Percentiles rank a stretch among this genome's conserved stretches.
These are phyloP conservation scores for Peromyscus eremicus DNA, from an alignment of 2,797 vertebrate species.

Conservation along the genomic window DNA sequence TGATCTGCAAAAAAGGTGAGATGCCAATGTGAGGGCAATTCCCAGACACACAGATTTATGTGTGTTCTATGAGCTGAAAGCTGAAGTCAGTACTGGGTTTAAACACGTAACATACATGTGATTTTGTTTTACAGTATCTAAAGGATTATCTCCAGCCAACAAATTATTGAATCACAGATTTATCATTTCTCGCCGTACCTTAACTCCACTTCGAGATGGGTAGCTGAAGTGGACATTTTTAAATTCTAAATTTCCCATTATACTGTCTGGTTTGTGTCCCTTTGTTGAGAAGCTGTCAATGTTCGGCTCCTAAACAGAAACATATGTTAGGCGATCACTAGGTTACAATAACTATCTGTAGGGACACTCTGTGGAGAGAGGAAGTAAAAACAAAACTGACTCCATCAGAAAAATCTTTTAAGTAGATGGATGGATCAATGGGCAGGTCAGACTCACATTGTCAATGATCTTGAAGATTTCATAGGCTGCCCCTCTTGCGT, in stretches of 20 bases:
- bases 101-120: not conserved
- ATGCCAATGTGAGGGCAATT: not conserved
- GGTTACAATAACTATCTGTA: not conserved
- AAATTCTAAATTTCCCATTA: slow-evolving; percentile 94
- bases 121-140: not conserved
- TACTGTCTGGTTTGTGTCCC: slow-evolving; percentile 91
- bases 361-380: slow-evolving; percentile 39
- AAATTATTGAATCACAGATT: not conserved
- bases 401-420: not conserved
- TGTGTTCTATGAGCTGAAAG: not conserved
- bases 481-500: slow-evolving; percentile 95
- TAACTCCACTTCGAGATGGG: slow-evolving; percentile 91
- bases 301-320: slow-evolving; percentile 88
- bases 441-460: slow-evolving; percentile 89
- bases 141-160: not conserved
- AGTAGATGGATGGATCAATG: not conserved
- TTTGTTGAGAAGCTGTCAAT: slow-evolving; percentile 92
- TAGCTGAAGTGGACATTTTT: slow-evolving; percentile 93
- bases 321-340: slow-evolving; percentile 51
- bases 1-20: slow-evolving; percentile 92
- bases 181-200: slow-evolving; percentile 85
- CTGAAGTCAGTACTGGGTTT: not conserved
- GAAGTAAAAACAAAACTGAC: not conserved
- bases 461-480: slow-evolving; percentile 95
- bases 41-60: not conserved